phyloP scores from a whole-genome alignment of 2,113 vertebrate species.

The Phrynosoma blainvillii region DNA sequence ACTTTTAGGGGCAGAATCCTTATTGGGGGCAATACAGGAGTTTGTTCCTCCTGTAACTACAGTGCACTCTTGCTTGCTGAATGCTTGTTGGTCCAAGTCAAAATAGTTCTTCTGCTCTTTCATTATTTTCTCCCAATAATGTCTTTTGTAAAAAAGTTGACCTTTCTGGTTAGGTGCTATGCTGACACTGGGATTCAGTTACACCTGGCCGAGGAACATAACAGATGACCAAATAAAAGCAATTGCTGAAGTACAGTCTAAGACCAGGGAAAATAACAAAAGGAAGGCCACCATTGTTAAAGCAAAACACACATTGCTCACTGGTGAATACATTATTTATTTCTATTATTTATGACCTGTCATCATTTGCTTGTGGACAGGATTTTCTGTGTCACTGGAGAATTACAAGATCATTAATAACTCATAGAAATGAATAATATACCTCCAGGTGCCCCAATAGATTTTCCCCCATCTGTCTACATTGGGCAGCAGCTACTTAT shows the following conservation, averaged over 20 bases:
- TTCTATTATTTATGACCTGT: slow-evolving; percentile 55
- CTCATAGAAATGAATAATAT: slow-evolving; percentile 47
- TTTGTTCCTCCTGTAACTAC: too few species aligned
- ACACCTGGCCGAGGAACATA: slow-evolving; percentile 33
- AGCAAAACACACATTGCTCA: slow-evolving; percentile 34
- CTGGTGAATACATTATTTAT: slow-evolving; percentile 60
- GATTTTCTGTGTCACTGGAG: slow-evolving; percentile 34
- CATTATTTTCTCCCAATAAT: not conserved
- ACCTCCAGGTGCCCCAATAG: slow-evolving; percentile 39
- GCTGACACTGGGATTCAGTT: not conserved
- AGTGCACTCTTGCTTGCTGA: not conserved
- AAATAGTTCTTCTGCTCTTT: not conserved
- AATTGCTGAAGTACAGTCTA: slow-evolving; percentile 7
- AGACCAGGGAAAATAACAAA: slow-evolving; percentile 11
- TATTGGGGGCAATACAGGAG: too few species aligned
- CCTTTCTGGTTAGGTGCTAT: not conserved
- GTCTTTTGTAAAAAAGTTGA: not conserved
- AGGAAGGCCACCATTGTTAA: slow-evolving; percentile 31
- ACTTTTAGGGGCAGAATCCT: not conserved
- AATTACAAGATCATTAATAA: slow-evolving; percentile 55
- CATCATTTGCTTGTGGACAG: slow-evolving; percentile 42
- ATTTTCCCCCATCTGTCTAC: slow-evolving; percentile 24
- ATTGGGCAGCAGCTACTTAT: slow-evolving; percentile 1
- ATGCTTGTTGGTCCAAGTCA: not conserved
- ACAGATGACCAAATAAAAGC: slow-evolving; percentile 35